These are phyloP conservation scores for Nibea albiflora DNA, from an alignment of 2,113 vertebrate genomes.

Conservation along the genomic window DNA sequence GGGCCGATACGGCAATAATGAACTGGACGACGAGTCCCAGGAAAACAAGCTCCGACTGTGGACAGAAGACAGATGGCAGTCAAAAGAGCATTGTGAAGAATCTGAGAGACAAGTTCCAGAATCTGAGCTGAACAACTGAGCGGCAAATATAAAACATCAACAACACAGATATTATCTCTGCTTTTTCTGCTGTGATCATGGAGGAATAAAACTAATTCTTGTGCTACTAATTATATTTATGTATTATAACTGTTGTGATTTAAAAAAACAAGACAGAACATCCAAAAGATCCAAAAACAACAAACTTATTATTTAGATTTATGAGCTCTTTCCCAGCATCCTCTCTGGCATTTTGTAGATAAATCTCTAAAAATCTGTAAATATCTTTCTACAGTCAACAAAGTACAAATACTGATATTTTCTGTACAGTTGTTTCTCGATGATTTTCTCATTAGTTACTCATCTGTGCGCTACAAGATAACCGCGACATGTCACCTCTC, in stretches of 20 bases:
- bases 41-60: conserved; percentile 21
- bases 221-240: not conserved
- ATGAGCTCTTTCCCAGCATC: not conserved
- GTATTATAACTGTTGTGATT: not conserved
- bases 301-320: not conserved
- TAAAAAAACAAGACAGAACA: not conserved
- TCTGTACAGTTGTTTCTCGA: not conserved
- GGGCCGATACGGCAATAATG: not conserved
- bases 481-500: not conserved
- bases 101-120: conserved; percentile 92
- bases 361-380: conserved; percentile 1
- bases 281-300: not conserved
- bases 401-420: not conserved
- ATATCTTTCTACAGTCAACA: not conserved
- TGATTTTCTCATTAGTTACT: not conserved
- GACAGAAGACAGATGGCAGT: conserved; percentile 28
- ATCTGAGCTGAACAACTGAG: conserved; percentile 69
- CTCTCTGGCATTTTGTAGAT: conserved; percentile 5
- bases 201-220: no score
- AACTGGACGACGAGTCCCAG: conserved; percentile 33
- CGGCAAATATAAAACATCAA: no score
- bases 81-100: conserved; percentile 89
- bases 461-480: not conserved
- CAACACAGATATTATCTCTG: not conserved
- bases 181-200: not conserved